Base-by-base conservation (phyloP, 2,888 invertebrate species). In the Melieria omissa region DNA sequence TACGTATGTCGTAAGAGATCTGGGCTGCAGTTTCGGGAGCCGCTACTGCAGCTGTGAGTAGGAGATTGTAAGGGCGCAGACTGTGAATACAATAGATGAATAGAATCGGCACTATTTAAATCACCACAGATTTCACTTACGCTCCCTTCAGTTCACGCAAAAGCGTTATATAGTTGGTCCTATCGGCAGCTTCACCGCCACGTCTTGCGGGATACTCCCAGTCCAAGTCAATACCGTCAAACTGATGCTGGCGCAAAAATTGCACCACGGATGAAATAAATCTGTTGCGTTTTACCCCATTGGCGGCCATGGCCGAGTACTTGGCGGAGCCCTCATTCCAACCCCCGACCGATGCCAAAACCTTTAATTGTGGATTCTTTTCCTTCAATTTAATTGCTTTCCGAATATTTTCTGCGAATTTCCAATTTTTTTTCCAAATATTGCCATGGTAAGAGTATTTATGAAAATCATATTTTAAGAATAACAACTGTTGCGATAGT, bases 311-410 rank as follows among this genome's bases (percentile, higher is more conserved):
- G 49, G 91, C 89, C 4, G 95, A 95, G 86, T 96, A 96, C 83
- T 96, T 96, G 1, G 92, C 93, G 0, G 93, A 93, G 0, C 95
- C 96, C 86, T 97, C 96, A 82, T 95, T 96, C 97, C 97, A 97
- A 0, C 97, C 98, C 8, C 98, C 98, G 68, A 97, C 91, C 1
- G 96, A 96, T 5, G 97, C 88, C 1, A 95, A 86, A 0, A 95
- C 93, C 85, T 95, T 95, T 0, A 83, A 65, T 0, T 74, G 75
- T 0, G 80, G 77, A 71, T 83, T 83, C 1, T 4, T 44, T 4
- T 76, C 70, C 69, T 80, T 82, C 52, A 81, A 49, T 0, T 77
- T 80, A 64, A 81, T 76, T 0, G 80, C 75, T 61, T 80, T 77
- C 49, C 75, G 76, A 8, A 81, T 80, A 12, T 78, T 81, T 8